phyloP scores from a whole-genome alignment of 1,140 invertebrate species.

The Whitmania pigra region DNA sequence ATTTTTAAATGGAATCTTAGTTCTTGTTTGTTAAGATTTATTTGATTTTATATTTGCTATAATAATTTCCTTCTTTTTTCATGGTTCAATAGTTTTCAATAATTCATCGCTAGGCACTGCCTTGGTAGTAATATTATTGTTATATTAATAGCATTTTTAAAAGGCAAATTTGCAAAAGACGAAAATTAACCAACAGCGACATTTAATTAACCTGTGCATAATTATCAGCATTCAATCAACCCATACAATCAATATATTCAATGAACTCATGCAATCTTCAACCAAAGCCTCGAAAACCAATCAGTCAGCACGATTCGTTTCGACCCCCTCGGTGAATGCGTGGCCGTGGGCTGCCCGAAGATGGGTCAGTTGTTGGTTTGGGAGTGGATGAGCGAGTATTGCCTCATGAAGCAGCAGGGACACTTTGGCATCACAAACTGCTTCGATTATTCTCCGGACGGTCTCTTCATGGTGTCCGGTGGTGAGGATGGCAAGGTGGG shows the following conservation, averaged over 20 bases:
- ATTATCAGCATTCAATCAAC: neutral
- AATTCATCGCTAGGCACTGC: no score
- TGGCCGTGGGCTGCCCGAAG: conserved; percentile 63
- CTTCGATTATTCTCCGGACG: conserved; percentile 78
- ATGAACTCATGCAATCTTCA: neutral
- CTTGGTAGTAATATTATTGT: no score
- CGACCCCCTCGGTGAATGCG: conserved; percentile 77
- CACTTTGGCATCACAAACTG: conserved; percentile 77
- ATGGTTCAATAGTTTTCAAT: no score
- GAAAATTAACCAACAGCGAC: no score
- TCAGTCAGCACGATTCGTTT: neutral
- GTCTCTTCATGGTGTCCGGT: conserved; percentile 75
- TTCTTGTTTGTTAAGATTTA: conserved; percentile 25
- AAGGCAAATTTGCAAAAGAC: no score
- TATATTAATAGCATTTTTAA: no score
- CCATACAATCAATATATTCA: neutral
- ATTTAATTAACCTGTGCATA: no score
- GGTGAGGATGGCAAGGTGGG: conserved; percentile 78
- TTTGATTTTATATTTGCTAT: conserved; percentile 6
- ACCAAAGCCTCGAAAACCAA: neutral
- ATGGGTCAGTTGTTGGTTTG: conserved; percentile 84
- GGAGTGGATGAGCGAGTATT: conserved; percentile 99
- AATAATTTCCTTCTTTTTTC: neutral
- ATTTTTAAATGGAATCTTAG: no score
- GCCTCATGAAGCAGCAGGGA: conserved; percentile 90